Percentiles rank a stretch among this genome's conserved stretches.
These are phyloP conservation scores for Parnassius mnemosyne DNA, from an alignment of 2,888 invertebrate species.

Conservation along the genomic window DNA sequence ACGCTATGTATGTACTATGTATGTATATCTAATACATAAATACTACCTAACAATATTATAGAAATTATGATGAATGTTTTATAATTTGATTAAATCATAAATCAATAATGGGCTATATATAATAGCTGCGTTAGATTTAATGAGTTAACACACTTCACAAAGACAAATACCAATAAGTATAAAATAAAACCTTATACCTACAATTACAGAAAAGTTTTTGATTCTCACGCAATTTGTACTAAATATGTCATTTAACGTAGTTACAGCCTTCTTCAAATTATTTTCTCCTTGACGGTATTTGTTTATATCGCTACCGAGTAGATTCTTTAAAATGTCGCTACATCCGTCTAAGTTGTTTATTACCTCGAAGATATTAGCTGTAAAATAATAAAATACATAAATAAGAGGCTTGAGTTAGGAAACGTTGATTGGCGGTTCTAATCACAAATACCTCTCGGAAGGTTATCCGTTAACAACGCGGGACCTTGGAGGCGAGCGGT, in stretches of 20 bases:
- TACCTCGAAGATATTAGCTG: constrained; percentile 24
- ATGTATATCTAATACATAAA: no score
- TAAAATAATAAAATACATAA: constrained; percentile 29
- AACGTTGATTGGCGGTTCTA: constrained; percentile 50
- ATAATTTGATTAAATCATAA: no score
- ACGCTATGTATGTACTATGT: no score
- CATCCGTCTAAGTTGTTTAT: constrained; percentile 23
- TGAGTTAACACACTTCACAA: no score
- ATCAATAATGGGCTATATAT: no score
- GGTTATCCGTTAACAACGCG: constrained; percentile 42
- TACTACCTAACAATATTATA: no score
- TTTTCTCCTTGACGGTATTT: constrained; percentile 19
- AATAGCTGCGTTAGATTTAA: no score
- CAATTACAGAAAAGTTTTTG: not conserved
- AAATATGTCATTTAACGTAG: constrained; percentile 1
- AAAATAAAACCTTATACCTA: not conserved
- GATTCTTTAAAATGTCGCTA: constrained; percentile 18
- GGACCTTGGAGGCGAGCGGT: constrained; percentile 48
- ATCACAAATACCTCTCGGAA: constrained; percentile 55
- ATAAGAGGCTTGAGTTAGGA: constrained; percentile 34
- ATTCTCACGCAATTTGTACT: not conserved
- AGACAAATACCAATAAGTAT: not conserved
- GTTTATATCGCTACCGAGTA: constrained; percentile 9
- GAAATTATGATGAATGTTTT: no score
- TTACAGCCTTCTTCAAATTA: constrained; percentile 16